A percentile compares a stretch with the other conserved stretches of the same genome.
These are phyloP conservation scores for Trissolcus brochymenae DNA, from an alignment of 2,888 invertebrate genomes.

Conservation along the genomic window DNA sequence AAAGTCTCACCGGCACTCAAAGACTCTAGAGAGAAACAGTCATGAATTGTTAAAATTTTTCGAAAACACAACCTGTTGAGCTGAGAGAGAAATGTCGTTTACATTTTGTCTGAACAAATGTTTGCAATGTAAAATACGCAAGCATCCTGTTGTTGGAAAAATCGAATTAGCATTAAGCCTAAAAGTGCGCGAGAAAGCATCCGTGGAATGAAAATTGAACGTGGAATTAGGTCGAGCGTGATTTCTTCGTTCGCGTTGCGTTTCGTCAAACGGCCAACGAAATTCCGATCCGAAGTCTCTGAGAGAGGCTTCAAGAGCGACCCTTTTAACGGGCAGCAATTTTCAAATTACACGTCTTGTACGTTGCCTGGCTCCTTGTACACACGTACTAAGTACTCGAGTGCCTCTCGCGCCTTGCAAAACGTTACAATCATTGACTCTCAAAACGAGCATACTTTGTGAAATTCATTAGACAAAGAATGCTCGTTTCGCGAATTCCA, in stretches of 20 bases:
- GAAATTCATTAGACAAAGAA: background rate
- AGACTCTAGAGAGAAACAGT: no score
- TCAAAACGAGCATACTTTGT: constrained; percentile 7
- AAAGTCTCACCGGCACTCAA: no score
- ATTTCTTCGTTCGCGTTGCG: constrained; percentile 34
- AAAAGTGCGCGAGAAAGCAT: constrained; percentile 38
- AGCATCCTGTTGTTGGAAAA: constrained; percentile 1
- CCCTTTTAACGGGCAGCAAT: constrained; percentile 44
- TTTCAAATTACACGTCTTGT: constrained; percentile 45
- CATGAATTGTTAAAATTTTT: no score
- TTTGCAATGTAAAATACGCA: background rate
- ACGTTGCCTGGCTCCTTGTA: constrained; percentile 17
- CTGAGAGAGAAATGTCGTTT: no score
- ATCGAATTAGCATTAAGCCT: constrained; percentile 34
- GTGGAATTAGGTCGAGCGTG: constrained; percentile 47
- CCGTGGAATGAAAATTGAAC: constrained; percentile 36
- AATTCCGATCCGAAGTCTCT: constrained; percentile 35
- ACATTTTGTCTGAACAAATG: constrained; percentile 1
- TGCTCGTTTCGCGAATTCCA: background rate
- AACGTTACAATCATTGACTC: background rate
- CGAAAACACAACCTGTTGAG: no score
- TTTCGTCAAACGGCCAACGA: constrained; percentile 47
- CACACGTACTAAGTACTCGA: constrained; percentile 4
- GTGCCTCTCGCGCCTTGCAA: background rate
- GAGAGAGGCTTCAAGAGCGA: constrained; percentile 35